These are phyloP conservation scores for Abscondita cerata DNA, from an alignment of 2,888 invertebrate genomes.

Conservation along the genomic window DNA sequence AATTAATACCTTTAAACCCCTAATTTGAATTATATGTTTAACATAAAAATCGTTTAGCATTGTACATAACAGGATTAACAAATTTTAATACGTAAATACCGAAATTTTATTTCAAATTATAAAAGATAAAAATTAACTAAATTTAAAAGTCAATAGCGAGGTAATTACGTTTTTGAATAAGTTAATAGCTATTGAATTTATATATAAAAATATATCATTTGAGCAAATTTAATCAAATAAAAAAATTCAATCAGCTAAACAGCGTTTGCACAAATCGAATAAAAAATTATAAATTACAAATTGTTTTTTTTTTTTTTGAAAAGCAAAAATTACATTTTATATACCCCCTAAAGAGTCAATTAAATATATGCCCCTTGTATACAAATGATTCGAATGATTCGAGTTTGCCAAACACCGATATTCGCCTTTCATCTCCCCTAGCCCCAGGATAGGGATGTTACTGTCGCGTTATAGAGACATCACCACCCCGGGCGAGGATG, in stretches of 20 bases:
- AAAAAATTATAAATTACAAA: conserved; percentile 28
- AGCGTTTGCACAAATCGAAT: conserved; percentile 23
- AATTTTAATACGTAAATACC: too few species aligned
- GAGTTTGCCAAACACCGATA: conserved; percentile 57
- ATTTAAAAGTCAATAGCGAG: too few species aligned
- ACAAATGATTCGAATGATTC: conserved; percentile 55
- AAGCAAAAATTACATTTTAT: conserved; percentile 40
- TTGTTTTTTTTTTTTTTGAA: conserved; percentile 28
- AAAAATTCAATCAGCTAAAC: conserved; percentile 20
- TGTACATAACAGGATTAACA: too few species aligned
- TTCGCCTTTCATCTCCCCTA: conserved; percentile 48
- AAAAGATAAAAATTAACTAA: too few species aligned
- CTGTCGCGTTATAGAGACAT: conserved; percentile 52
- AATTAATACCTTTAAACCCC: too few species aligned
- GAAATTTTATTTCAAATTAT: not conserved
- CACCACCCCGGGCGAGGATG: conserved; percentile 56
- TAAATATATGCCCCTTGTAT: conserved; percentile 54
- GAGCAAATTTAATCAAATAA: conserved; percentile 16
- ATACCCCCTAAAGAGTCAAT: conserved; percentile 50
- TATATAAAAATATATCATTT: conserved; percentile 3
- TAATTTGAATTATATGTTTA: too few species aligned
- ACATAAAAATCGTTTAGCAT: too few species aligned
- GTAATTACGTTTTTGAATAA: too few species aligned
- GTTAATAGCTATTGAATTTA: too few species aligned
- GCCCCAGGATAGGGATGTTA: conserved; percentile 29